phyloP scores from a whole-genome alignment of 2,113 vertebrate genomes.

The Cephalopholis sonnerati region DNA sequence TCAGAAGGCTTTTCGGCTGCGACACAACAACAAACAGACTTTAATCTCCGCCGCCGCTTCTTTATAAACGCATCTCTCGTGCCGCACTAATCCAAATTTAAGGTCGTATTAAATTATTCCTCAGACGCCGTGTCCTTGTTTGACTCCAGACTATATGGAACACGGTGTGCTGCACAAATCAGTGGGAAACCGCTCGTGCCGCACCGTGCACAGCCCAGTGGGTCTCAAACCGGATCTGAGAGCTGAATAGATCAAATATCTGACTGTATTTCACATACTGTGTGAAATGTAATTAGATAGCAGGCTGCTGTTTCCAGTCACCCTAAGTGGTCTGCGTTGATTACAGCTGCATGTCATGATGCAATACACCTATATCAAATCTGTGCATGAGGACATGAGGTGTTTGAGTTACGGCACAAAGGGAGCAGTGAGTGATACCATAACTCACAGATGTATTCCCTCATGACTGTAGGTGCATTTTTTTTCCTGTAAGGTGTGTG shows the following conservation, averaged over 20 bases:
- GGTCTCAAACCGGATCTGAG: constrained; percentile 38
- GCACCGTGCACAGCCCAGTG: constrained; percentile 7
- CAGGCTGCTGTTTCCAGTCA: constrained; percentile 2
- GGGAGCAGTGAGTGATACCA: neutral
- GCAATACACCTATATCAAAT: neutral
- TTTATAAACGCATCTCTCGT: neutral
- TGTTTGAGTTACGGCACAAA: neutral
- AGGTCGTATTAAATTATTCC: constrained; percentile 61
- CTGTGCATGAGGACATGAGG: neutral
- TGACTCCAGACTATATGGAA: constrained; percentile 73
- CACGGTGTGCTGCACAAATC: constrained; percentile 72
- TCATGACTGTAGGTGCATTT: neutral
- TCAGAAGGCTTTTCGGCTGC: neutral
- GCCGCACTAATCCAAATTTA: constrained; percentile 41
- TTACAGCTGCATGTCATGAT: constrained; percentile 8
- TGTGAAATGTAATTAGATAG: constrained; percentile 7
- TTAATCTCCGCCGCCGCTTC: fast-evolving
- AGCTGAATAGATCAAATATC: constrained; percentile 47
- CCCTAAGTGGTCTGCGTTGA: constrained; percentile 9
- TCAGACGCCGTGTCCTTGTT: constrained; percentile 75
- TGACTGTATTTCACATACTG: constrained; percentile 28
- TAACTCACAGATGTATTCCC: neutral
- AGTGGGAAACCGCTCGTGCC: constrained; percentile 35
- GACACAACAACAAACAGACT: fast-evolving
- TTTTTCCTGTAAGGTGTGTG: neutral